Evolutionary conservation across 2,113 vertebrate species (phyloP), one percentile per base, ranked within the genome.

Genomic region (Gulo gulo): DNA sequence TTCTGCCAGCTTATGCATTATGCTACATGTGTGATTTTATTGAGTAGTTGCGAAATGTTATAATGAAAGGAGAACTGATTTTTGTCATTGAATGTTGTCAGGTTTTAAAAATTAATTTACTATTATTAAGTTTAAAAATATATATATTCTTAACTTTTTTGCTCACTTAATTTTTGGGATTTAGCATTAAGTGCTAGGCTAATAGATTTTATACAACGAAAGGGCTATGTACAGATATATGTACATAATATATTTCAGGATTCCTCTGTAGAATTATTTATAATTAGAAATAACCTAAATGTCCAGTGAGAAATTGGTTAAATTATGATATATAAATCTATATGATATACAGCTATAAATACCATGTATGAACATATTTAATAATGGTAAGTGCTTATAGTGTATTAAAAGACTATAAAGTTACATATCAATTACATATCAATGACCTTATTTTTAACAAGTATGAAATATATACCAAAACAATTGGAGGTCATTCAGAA

Each of bases 41-140:
- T n/a, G 74, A 71, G 73, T 24, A 88, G 2, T 45, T 91, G 36
- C 23, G 81, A 83, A 94, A 83, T 92, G 31, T 93, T 91, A 55
- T 23, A 88, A 88, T 83, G 14, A 94, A 87, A 95, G 42, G 9
- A 80, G 42, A 91, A 94, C 13, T 59, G 12, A 84, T 36, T 92
- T 96, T 93, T 97, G 57, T 94, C 31, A 80, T 73, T 18, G 87
- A 84, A 7, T 90, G 0, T 86, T 71, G 21, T 4, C n/a, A 97
- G 89, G 24, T 71, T 95, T 92, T 81, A 94, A 73, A 90, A 83
- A 67, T 96, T 52, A 95, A 90, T 74, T 91, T 91, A 59, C 23
- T 91, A 16, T 69, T 91, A 63, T 39, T 96, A 95, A 88, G 2
- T 81, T 94, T 91, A 55, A 69, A 73, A 71, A 42, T 95, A 6